Percentiles rank a stretch among this genome's conserved stretches.
Evolutionary conservation across 2,888 invertebrate species (phyloP).

Genomic region (Cryptops parisi): DNA sequence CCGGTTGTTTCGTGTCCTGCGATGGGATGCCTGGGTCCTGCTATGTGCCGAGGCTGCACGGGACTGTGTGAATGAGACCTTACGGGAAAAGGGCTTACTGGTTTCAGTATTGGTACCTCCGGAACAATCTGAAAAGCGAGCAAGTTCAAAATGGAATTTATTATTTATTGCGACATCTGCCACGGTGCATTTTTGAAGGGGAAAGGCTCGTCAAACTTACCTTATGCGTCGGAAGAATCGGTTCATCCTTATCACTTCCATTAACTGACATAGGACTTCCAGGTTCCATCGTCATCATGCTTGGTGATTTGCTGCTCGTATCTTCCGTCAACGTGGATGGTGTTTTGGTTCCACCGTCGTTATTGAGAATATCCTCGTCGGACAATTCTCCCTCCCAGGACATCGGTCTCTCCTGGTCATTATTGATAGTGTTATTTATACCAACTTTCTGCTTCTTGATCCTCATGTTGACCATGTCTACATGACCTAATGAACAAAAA

Average conservation of each 20-base stretch:
- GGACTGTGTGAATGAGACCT: slow-evolving; percentile 11
- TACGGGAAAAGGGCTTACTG: slow-evolving; percentile 10
- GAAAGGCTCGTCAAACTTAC: neutral
- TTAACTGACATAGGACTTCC: slow-evolving; percentile 19
- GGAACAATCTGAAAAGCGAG: neutral
- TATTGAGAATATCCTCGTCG: slow-evolving; percentile 50
- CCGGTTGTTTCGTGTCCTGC: neutral
- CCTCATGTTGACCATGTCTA: slow-evolving; percentile 8
- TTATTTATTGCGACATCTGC: neutral
- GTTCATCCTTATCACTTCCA: slow-evolving; percentile 18
- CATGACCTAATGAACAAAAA: slow-evolving; percentile 4
- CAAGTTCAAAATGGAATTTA: neutral
- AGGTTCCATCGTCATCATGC: slow-evolving; percentile 16
- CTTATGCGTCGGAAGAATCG: slow-evolving; percentile 7
- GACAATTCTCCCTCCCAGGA: slow-evolving; percentile 89
- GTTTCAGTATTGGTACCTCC: slow-evolving; percentile 9
- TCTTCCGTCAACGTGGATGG: slow-evolving; percentile 17
- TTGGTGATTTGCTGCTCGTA: slow-evolving; percentile 9
- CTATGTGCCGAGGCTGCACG: slow-evolving; percentile 9
- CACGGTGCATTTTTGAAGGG: neutral
- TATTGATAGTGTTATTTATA: slow-evolving; percentile 21
- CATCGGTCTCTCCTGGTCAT: slow-evolving; percentile 57
- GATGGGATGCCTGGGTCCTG: slow-evolving; percentile 3
- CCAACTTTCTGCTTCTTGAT: slow-evolving; percentile 10
- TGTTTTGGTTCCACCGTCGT: slow-evolving; percentile 18